These are phyloP conservation scores for Campylomormyrus tamandua DNA, from an alignment of 2,113 vertebrate species.

Conservation along the genomic window DNA sequence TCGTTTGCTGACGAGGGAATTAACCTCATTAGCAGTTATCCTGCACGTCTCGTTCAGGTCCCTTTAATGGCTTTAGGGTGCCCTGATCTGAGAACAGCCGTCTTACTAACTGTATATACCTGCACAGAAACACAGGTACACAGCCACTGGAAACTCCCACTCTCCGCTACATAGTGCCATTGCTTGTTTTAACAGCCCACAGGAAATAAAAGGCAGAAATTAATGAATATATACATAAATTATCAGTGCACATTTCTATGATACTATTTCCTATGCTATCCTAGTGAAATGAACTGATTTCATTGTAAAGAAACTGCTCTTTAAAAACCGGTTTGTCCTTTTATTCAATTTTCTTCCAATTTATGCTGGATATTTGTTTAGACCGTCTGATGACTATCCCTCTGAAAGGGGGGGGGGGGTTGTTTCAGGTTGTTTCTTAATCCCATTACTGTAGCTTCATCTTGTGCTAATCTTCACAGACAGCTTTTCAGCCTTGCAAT, in stretches of 20 bases:
- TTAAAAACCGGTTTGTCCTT: neutral
- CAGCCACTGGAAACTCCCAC: neutral
- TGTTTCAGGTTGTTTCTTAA: constrained; percentile 18
- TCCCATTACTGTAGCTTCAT: constrained; percentile 26
- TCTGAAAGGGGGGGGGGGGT: neutral
- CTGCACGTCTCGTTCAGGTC: neutral
- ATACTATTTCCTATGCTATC: neutral
- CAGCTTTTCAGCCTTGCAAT: neutral
- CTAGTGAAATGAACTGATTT: neutral
- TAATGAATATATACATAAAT: neutral
- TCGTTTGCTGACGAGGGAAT: neutral
- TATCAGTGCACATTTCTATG: neutral
- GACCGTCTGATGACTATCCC: neutral
- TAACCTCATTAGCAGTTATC: constrained; percentile 6
- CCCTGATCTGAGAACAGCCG: neutral
- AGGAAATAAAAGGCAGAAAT: neutral
- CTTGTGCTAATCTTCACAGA: constrained; percentile 36
- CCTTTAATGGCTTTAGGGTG: neutral
- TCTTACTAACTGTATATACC: neutral
- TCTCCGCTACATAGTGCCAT: neutral
- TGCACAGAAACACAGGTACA: neutral
- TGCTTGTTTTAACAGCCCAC: neutral
- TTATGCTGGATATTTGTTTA: neutral
- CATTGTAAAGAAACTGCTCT: neutral
- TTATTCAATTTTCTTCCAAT: neutral